A percentile compares a stretch with the other conserved stretches of the same genome.
phyloP scores from a whole-genome alignment of 2,797 vertebrate genomes.

The Manis crassicaudata region DNA sequence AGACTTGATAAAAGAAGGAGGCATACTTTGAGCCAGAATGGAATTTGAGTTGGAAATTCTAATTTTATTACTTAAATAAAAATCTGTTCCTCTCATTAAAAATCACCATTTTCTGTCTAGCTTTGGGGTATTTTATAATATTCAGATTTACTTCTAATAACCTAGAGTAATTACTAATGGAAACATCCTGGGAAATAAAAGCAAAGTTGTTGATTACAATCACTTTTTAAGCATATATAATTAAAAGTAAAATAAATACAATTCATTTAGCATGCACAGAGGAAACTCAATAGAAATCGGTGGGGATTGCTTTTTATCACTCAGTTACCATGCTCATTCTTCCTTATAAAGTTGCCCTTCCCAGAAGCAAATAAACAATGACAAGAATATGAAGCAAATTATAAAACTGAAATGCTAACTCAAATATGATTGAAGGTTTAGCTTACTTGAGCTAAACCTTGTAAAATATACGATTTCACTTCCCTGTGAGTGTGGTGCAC shows the following conservation, averaged over 20 bases:
- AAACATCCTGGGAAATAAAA: constrained; percentile 78
- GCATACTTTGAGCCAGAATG: neutral
- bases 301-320: constrained; percentile 1
- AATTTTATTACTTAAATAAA: constrained; percentile 63
- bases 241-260: constrained; percentile 78
- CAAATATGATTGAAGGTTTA: constrained; percentile 63
- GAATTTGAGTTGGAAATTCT: constrained; percentile 19
- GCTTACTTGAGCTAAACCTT: constrained; percentile 50
- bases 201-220: constrained; percentile 78
- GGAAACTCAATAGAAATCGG: constrained; percentile 56
- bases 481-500: constrained; percentile 43
- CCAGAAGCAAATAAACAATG: constrained; percentile 46
- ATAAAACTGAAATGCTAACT: constrained; percentile 66
- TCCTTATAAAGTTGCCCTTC: constrained; percentile 4
- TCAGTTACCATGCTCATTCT: neutral
- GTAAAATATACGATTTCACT: constrained; percentile 31
- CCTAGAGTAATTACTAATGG: constrained; percentile 77
- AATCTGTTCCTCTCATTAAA: constrained; percentile 57
- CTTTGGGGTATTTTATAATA: constrained; percentile 72
- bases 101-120: constrained; percentile 67
- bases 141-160: constrained; percentile 73
- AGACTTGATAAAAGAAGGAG: neutral
- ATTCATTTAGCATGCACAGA: constrained; percentile 67
- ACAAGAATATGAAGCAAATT: constrained; percentile 31
- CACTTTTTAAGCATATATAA: constrained; percentile 76